A percentile compares a stretch with the other conserved stretches of the same genome.
Conservation (phyloP, 2,797 vertebrate genomes). For the Poecilia picta region DNA sequence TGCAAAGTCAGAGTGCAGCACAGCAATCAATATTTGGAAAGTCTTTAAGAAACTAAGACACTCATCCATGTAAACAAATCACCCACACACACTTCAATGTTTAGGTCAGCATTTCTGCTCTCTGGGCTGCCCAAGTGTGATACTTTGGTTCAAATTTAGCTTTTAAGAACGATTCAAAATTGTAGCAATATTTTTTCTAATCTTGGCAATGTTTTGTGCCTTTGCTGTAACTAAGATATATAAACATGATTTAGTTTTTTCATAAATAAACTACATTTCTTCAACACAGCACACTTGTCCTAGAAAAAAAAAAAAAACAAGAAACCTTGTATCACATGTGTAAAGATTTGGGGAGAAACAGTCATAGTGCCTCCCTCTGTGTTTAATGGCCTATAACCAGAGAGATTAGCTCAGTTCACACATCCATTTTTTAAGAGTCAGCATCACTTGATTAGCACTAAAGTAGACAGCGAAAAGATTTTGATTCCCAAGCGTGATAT, state of each 20-base stretch:
- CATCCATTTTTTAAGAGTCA: slow-evolving; percentile 31
- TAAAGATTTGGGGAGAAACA: slow-evolving; percentile 28
- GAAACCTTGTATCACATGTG: neutral
- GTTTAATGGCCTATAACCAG: slow-evolving; percentile 18
- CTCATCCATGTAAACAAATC: slow-evolving; percentile 18
- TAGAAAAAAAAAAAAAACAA: neutral
- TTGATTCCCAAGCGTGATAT: slow-evolving; percentile 49
- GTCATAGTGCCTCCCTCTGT: slow-evolving; percentile 9
- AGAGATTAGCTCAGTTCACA: slow-evolving; percentile 33
- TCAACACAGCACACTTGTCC: neutral
- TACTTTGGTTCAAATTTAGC: neutral
- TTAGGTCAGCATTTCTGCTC: neutral
- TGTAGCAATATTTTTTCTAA: neutral
- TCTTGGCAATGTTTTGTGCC: neutral
- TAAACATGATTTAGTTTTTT: neutral
- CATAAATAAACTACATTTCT: neutral
- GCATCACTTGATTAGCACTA: slow-evolving; percentile 28
- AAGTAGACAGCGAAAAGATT: slow-evolving; percentile 7
- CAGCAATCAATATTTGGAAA: slow-evolving; percentile 57
- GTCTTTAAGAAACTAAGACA: slow-evolving; percentile 31
- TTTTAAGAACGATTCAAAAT: slow-evolving; percentile 9
- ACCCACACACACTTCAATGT: slow-evolving; percentile 10
- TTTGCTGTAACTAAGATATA: neutral
- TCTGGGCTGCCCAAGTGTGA: slow-evolving; percentile 3
- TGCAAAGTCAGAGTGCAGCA: slow-evolving; percentile 36